Conservation (phyloP, 2,888 invertebrate genomes). For the Vanessa cardui region DNA sequence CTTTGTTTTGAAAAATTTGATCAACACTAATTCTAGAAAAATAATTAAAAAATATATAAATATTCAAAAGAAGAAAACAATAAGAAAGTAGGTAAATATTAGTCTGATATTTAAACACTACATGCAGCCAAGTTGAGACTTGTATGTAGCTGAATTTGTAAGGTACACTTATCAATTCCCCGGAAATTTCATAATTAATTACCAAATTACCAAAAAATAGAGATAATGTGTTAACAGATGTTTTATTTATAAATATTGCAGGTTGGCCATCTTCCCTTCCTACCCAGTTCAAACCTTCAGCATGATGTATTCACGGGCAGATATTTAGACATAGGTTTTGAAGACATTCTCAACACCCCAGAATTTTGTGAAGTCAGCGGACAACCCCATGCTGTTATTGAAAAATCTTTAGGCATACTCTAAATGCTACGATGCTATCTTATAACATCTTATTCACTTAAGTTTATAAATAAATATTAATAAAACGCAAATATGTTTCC, state of each 20-base stretch:
- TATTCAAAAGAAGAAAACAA: too few relatives aligned
- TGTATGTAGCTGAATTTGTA: too few relatives aligned
- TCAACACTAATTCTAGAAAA: too few relatives aligned
- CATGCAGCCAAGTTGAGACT: too few relatives aligned
- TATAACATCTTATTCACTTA: constrained; percentile 17
- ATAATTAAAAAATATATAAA: too few relatives aligned
- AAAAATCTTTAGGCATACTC: constrained; percentile 86
- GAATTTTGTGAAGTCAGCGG: constrained; percentile 89
- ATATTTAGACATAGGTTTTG: constrained; percentile 89
- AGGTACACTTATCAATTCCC: too few relatives aligned
- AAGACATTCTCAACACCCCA: constrained; percentile 88
- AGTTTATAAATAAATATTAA: constrained; percentile 6
- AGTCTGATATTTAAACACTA: too few relatives aligned
- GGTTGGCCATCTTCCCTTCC: constrained; percentile 85
- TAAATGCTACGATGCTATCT: constrained; percentile 47
- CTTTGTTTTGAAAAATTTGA: too few relatives aligned
- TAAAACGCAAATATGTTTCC: neutral
- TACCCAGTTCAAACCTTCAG: constrained; percentile 87
- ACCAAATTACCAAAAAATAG: neutral
- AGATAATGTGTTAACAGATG: neutral
- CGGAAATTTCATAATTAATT: neutral
- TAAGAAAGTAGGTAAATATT: too few relatives aligned
- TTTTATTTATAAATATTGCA: constrained; percentile 47
- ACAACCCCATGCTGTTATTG: constrained; percentile 92
- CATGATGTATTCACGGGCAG: constrained; percentile 88